Evolutionary conservation across 2,888 invertebrate genomes (phyloP).

Genomic region (Caenorhabditis uteleia): DNA sequence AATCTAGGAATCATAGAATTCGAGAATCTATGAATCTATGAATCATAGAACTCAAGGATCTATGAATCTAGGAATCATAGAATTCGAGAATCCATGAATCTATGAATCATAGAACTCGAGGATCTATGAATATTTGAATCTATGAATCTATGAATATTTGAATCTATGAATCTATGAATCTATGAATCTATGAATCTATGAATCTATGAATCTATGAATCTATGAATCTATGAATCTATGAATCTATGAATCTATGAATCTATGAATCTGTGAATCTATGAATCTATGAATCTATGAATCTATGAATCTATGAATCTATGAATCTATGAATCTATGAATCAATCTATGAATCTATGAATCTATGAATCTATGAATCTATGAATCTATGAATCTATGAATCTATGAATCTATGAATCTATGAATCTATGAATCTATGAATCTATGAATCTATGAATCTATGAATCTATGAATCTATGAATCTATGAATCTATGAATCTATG

Average conservation of each 20-base stretch:
- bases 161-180: slow-evolving; percentile 10
- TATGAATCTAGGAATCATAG: slow-evolving; percentile 6
- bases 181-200: neutral
- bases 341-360: too few relatives aligned
- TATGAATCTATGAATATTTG: slow-evolving; percentile 4
- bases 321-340: slow-evolving; percentile 13
- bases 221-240: slow-evolving; percentile 4
- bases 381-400: neutral
- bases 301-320: slow-evolving; percentile 6
- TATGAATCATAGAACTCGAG: slow-evolving; percentile 10
- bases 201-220: slow-evolving; percentile 7
- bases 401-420: slow-evolving; percentile 6
- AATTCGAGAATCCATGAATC: neutral
- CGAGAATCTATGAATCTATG: neutral
- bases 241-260: neutral
- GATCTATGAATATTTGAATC: neutral
- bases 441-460: neutral
- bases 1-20: slow-evolving; percentile 13
- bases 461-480: slow-evolving; percentile 7
- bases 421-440: slow-evolving; percentile 10
- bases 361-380: too few relatives aligned
- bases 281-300: neutral
- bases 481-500: slow-evolving; percentile 4
- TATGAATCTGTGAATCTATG: slow-evolving; percentile 9
- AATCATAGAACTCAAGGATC: slow-evolving; percentile 9